Percentiles rank a stretch among this genome's conserved stretches.
phyloP scores from a whole-genome alignment of 2,888 invertebrate genomes.

The Brenthis daphne region DNA sequence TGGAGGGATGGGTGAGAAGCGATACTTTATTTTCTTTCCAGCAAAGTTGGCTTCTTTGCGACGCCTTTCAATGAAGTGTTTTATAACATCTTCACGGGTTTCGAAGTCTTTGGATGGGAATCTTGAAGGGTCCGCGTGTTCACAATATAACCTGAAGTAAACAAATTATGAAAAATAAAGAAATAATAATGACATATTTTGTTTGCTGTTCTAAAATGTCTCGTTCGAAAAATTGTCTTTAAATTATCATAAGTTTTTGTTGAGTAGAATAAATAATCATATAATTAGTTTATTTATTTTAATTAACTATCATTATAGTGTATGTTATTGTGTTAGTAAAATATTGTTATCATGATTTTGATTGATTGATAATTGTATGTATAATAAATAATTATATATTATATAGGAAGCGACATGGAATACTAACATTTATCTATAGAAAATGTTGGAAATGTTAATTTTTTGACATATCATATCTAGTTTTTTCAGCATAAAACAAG shows the following conservation, averaged over 20 bases:
- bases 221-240: too few relatives aligned
- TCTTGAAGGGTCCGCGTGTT: conserved; percentile 61
- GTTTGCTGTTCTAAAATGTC: too few relatives aligned
- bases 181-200: background rate
- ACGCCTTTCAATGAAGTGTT: conserved; percentile 66
- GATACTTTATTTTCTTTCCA: conserved; percentile 61
- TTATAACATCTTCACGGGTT: conserved; percentile 58
- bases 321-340: too few relatives aligned
- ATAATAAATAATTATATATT: too few relatives aligned
- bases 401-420: background rate
- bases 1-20: conserved; percentile 61
- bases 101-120: conserved; percentile 49
- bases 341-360: background rate
- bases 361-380: background rate
- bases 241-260: too few relatives aligned
- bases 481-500: too few relatives aligned
- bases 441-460: too few relatives aligned
- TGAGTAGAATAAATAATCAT: too few relatives aligned
- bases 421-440: too few relatives aligned
- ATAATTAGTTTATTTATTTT: too few relatives aligned
- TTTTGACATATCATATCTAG: too few relatives aligned
- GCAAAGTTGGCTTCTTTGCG: conserved; percentile 63
- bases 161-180: conserved; percentile 19
- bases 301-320: too few relatives aligned
- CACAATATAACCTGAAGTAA: conserved; percentile 69